Evolutionary conservation across 2,113 vertebrate species (phyloP), one percentile per base, ranked within the genome.

Genomic region (Lipophrys pholis): DNA sequence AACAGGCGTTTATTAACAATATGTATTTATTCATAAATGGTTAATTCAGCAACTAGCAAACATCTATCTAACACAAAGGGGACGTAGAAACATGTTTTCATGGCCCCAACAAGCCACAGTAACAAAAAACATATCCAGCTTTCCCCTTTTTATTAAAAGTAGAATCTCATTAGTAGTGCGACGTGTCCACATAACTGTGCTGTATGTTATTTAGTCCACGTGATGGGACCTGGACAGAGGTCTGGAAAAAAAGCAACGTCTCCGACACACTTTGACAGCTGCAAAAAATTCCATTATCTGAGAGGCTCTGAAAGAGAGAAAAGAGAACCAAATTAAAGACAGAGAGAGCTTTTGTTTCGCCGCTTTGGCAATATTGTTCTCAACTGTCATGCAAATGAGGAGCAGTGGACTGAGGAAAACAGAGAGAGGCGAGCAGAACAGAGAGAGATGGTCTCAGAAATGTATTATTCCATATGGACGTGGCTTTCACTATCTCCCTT

Each of bases 361-460:
- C 11, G 71, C 71, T 83, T 81, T 41, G 50, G 63, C 70, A 76
- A 84, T 84, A 80, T 84, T 80, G 66, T 81, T 80, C 77, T 72
- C 72, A 64, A 77, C 84, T 75, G 75, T 83, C 82, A 87, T 87
- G 85, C 80, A 89, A 89, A 89, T 85, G 71, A 87, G 71, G 46
- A 68, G 74, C 84, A 77, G 64, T 60, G 70, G 73, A 76, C 73
- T 78, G 64, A 80, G 52, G 52, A 68, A 64, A 51, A 62, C 35
- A 6, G 56, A 16, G 62, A 64, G 57, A 73, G 57, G 82, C 17
- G 30, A 15, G 38, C 1, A 11, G 49, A 71, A 43, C 45, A 61
- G 51, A 69, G 17, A 58, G 57, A 84, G 64, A 85, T 48, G 49
- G 63, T 46, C 57, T 15, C 4, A 15, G 50, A 36, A 69, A 58